These are phyloP conservation scores for Rhopalosiphum padi DNA, from an alignment of 1,140 invertebrate species.

Conservation along the genomic window DNA sequence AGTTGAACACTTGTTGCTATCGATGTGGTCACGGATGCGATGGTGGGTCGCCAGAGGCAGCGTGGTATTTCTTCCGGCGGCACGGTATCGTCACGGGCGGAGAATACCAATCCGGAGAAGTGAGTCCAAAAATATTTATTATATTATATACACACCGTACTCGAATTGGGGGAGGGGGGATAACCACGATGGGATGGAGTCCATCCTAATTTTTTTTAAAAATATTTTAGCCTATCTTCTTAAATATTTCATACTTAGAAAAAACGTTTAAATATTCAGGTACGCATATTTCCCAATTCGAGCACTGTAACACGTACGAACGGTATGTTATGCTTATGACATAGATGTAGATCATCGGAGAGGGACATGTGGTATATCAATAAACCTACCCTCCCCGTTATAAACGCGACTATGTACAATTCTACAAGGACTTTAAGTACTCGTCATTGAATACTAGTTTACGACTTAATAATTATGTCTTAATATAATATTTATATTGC, in stretches of 20 bases:
- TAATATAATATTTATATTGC: too few relatives aligned
- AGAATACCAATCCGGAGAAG: constrained; percentile 55
- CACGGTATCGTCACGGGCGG: constrained; percentile 59
- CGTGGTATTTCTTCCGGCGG: constrained; percentile 40
- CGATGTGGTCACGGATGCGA: constrained; percentile 51
- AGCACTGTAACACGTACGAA: background rate
- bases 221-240: background rate
- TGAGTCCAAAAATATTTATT: background rate
- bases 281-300: background rate
- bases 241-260: background rate
- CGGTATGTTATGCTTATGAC: background rate
- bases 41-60: constrained; percentile 40
- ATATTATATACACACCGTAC: background rate
- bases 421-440: background rate
- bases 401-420: background rate
- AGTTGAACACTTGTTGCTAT: constrained; percentile 64
- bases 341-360: too few relatives aligned
- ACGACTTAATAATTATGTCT: too few relatives aligned
- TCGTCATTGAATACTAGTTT: background rate
- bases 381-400: background rate
- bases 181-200: background rate
- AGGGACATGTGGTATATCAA: background rate
- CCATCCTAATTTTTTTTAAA: background rate
- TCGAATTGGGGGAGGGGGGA: too few relatives aligned
- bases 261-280: background rate